Conservation (phyloP, 1,140 invertebrate genomes). For the Phthorimaea operculella region DNA sequence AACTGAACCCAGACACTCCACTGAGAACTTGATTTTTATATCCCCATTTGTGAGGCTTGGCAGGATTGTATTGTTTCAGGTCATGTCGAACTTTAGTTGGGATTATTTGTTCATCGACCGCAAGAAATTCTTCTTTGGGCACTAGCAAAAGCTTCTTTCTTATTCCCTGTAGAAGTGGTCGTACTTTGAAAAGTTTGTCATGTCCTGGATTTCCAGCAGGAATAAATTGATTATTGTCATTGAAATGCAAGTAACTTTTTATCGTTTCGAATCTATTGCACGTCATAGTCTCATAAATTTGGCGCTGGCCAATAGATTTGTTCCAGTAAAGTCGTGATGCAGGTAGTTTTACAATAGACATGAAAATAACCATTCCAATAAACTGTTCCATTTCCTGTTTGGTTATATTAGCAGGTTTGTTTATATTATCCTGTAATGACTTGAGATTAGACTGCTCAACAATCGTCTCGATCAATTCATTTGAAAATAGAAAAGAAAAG, state of each 20-base stretch:
- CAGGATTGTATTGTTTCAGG: constrained; percentile 32
- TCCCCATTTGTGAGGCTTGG: constrained; percentile 39
- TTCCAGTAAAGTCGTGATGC: constrained; percentile 25
- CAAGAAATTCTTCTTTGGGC: constrained; percentile 32
- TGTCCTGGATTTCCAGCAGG: constrained; percentile 11
- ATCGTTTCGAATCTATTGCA: constrained; percentile 29
- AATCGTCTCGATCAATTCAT: neutral
- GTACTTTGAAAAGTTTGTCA: constrained; percentile 23
- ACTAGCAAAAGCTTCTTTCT: constrained; percentile 22
- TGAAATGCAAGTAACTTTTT: constrained; percentile 32
- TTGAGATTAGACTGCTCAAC: constrained; percentile 3
- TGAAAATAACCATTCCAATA: constrained; percentile 24
- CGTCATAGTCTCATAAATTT: constrained; percentile 25
- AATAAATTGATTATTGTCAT: constrained; percentile 18
- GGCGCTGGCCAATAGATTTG: constrained; percentile 17
- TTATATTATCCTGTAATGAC: neutral
- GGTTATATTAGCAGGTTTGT: constrained; percentile 14
- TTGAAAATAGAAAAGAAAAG: neutral
- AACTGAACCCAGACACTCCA: constrained; percentile 23
- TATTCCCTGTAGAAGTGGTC: constrained; percentile 23
- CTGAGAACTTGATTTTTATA: constrained; percentile 24
- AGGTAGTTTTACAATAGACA: constrained; percentile 22
- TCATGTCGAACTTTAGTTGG: constrained; percentile 21
- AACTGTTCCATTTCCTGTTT: constrained; percentile 30
- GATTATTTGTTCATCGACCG: constrained; percentile 41